phyloP scores from a whole-genome alignment of 1,140 invertebrate genomes.

The Dinoponera quadriceps region DNA sequence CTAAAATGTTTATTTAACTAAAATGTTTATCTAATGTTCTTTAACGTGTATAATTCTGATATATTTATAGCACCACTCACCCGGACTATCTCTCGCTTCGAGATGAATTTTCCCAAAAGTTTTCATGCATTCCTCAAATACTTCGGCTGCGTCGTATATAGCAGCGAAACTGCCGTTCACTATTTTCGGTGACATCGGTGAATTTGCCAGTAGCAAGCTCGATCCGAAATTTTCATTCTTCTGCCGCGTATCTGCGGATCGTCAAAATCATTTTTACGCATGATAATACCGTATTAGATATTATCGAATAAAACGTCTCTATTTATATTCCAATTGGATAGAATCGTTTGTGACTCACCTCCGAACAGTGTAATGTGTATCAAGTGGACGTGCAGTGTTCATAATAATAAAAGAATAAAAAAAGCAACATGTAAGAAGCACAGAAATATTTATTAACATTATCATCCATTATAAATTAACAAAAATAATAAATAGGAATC shows the following conservation, averaged over 20 bases:
- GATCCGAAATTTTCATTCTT: slow-evolving; percentile 95
- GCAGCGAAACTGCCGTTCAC: slow-evolving; percentile 98
- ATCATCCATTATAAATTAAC: neutral
- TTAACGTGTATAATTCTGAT: slow-evolving; percentile 5
- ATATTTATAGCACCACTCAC: slow-evolving; percentile 83
- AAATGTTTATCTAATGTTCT: neutral
- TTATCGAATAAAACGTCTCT: neutral
- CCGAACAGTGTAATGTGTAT: slow-evolving; percentile 21
- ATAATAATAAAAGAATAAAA: slow-evolving; percentile 29
- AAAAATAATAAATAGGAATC: slow-evolving; percentile 22
- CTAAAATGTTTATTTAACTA: neutral
- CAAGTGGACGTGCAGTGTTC: neutral
- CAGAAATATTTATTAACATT: slow-evolving; percentile 22
- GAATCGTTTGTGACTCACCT: slow-evolving; percentile 14
- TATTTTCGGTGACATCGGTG: slow-evolving; percentile 98
- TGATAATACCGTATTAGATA: neutral
- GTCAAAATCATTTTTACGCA: neutral
- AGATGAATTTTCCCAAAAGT: slow-evolving; percentile 89
- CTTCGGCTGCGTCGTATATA: slow-evolving; percentile 95
- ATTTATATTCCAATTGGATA: neutral
- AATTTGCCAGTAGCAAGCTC: slow-evolving; percentile 96
- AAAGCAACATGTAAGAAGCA: neutral
- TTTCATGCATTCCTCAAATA: slow-evolving; percentile 92
- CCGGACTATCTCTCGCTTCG: slow-evolving; percentile 92
- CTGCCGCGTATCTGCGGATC: slow-evolving; percentile 90